Conservation (phyloP, 2,113 vertebrate species). For the Elachura formosa region DNA sequence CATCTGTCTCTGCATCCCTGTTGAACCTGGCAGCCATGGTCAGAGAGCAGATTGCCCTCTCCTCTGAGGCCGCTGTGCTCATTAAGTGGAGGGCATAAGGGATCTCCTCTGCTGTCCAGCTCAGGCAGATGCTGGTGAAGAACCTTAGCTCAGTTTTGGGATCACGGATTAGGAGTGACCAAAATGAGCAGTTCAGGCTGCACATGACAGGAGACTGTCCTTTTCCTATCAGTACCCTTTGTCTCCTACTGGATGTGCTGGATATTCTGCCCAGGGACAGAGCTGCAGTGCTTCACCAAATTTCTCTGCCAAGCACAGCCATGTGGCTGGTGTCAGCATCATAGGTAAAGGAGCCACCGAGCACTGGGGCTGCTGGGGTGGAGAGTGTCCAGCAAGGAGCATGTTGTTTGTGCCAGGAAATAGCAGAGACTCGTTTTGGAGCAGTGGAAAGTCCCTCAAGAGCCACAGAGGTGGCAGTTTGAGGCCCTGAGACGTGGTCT, state of each 20-base stretch:
- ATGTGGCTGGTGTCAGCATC: accelerated
- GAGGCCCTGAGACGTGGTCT: accelerated
- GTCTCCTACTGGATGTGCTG: not conserved
- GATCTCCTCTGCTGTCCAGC: not conserved
- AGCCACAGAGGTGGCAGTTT: not conserved
- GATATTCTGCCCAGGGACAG: too few species aligned
- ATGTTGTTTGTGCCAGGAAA: not conserved
- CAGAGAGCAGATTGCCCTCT: not conserved
- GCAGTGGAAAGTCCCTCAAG: not conserved
- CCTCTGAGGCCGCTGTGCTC: accelerated
- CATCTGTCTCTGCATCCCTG: not conserved
- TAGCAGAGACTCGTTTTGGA: not conserved
- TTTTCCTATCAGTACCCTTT: accelerated
- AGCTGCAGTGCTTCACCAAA: not conserved
- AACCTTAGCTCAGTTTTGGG: not conserved
- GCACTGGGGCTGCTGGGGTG: not conserved
- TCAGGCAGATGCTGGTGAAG: not conserved
- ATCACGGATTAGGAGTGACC: accelerated
- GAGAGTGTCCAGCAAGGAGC: not conserved
- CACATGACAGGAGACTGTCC: accelerated
- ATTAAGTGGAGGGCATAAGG: not conserved
- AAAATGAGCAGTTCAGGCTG: not conserved
- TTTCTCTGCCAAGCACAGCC: not conserved
- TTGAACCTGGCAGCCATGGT: not conserved
- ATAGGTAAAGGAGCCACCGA: not conserved